phyloP scores from a whole-genome alignment of 1,140 invertebrate genomes.

The Trichonephila clavata region DNA sequence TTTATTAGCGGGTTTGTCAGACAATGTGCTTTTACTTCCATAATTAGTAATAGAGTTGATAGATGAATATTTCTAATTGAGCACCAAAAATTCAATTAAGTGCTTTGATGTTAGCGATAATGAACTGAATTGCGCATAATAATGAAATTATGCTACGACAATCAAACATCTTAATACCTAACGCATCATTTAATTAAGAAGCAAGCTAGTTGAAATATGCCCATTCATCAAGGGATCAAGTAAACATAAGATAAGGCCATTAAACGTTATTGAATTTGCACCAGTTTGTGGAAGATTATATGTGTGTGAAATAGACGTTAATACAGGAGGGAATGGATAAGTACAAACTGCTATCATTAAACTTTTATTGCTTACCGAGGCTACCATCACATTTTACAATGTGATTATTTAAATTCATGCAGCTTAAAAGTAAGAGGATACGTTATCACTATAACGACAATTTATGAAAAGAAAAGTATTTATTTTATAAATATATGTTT shows the following conservation, averaged over 20 bases:
- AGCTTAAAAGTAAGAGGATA: too few relatives aligned
- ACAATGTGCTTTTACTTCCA: not conserved
- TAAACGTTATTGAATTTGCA: slow-evolving; percentile 9
- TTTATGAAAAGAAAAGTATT: too few relatives aligned
- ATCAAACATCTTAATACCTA: slow-evolving; percentile 9
- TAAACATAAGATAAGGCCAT: slow-evolving; percentile 7
- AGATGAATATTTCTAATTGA: not conserved
- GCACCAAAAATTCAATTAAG: slow-evolving; percentile 31
- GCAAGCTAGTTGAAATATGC: not conserved
- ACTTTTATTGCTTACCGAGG: too few relatives aligned
- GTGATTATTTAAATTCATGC: too few relatives aligned
- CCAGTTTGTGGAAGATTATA: not conserved
- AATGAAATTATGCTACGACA: slow-evolving; percentile 21
- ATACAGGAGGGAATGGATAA: too few relatives aligned
- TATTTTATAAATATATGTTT: too few relatives aligned
- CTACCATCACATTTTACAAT: too few relatives aligned
- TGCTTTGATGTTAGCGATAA: slow-evolving; percentile 15
- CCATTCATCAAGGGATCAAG: slow-evolving; percentile 11
- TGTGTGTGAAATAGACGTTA: too few relatives aligned
- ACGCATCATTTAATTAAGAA: slow-evolving; percentile 26
- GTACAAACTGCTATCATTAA: too few relatives aligned
- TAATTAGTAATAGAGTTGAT: not conserved
- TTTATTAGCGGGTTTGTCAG: not conserved
- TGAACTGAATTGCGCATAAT: slow-evolving; percentile 10
- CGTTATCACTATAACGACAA: too few relatives aligned